Conservation (phyloP, 1,140 invertebrate genomes). For the Ceratosolen fusciceps region DNA sequence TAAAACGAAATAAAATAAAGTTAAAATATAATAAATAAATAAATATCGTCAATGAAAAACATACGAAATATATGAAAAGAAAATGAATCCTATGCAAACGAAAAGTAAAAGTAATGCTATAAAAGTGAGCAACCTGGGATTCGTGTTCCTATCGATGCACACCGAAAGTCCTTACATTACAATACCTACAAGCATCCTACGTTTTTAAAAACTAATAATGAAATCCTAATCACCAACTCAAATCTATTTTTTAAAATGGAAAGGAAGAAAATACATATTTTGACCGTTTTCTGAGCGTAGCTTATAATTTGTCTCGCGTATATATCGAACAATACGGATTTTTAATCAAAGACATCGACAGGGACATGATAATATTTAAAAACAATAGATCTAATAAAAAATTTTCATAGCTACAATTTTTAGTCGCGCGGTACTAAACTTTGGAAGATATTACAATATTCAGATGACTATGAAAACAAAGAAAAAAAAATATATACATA, state of each 20-base stretch:
- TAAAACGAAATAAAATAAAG: no score
- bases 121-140: conserved; percentile 29
- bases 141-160: conserved; percentile 47
- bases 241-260: conserved; percentile 42
- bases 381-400: conserved; percentile 26
- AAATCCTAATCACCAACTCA: conserved; percentile 14
- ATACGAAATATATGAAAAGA: conserved; percentile 18
- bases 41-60: conserved; percentile 20
- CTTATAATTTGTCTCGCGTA: conserved; percentile 1
- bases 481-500: conserved; percentile 42
- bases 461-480: not conserved
- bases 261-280: conserved; percentile 43
- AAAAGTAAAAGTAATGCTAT: conserved; percentile 27
- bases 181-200: conserved; percentile 31
- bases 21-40: no score
- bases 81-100: conserved; percentile 30
- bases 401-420: conserved; percentile 20
- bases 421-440: not conserved
- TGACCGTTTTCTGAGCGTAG: conserved; percentile 1
- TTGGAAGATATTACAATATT: conserved; percentile 4
- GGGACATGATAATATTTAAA: conserved; percentile 39
- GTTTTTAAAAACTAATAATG: conserved; percentile 25
- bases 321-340: conserved; percentile 13
- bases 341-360: conserved; percentile 39
- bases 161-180: conserved; percentile 39